phyloP scores from a whole-genome alignment of 2,113 vertebrate species.

The Gracilinanus agilis region DNA sequence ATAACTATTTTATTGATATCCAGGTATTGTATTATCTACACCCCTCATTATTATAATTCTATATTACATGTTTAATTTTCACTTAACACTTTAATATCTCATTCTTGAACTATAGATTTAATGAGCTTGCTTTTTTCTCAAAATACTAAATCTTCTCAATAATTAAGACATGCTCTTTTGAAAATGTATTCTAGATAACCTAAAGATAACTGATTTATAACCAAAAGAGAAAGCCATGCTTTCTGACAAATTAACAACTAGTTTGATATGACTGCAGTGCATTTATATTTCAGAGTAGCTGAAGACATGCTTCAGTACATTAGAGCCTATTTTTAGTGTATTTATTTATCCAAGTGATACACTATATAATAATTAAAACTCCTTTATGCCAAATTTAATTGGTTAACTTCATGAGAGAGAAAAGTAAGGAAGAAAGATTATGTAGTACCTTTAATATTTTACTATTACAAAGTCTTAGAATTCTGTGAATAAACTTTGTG shows the following conservation, averaged over 20 bases:
- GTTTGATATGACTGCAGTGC: no score
- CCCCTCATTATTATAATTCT: conserved; percentile 65
- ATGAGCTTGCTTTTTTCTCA: conserved; percentile 78
- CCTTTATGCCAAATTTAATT: conserved; percentile 85
- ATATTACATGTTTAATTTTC: conserved; percentile 71
- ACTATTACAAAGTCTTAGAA: conserved; percentile 75
- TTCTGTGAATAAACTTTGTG: conserved; percentile 73
- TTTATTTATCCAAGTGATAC: conserved; percentile 83
- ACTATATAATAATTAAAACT: conserved; percentile 86
- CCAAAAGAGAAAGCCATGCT: conserved; percentile 80
- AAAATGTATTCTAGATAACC: conserved; percentile 70
- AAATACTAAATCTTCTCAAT: conserved; percentile 85
- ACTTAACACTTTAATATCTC: conserved; percentile 69
- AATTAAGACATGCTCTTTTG: conserved; percentile 74
- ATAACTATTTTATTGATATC: conserved; percentile 71
- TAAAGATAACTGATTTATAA: conserved; percentile 63
- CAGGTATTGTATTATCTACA: conserved; percentile 74
- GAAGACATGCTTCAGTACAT: conserved; percentile 69
- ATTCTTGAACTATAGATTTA: conserved; percentile 41
- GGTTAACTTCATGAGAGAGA: conserved; percentile 77
- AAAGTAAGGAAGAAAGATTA: conserved; percentile 70
- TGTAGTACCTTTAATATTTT: conserved; percentile 83
- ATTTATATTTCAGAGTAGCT: conserved; percentile 78
- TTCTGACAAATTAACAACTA: conserved; percentile 71
- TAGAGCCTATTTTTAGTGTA: conserved; percentile 76